A percentile compares a stretch with the other conserved stretches of the same genome.
Conservation (phyloP, 2,797 vertebrate species). For the Syncerus caffer region DNA sequence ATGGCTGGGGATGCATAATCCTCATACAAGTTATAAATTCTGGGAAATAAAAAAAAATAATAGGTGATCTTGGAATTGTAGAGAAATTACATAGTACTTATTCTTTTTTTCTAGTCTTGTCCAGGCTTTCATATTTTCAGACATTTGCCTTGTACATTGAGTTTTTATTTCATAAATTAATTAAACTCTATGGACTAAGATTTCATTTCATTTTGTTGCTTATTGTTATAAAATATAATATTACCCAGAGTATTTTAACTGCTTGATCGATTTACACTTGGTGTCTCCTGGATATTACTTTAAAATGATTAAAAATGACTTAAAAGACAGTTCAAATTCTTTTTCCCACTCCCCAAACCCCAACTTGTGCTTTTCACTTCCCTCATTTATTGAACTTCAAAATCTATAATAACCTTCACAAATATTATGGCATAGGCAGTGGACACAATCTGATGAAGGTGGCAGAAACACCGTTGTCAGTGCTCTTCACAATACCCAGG, state of each 20-base stretch:
- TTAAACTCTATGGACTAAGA: background rate
- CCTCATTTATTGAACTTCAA: conserved; percentile 15
- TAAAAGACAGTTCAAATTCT: background rate
- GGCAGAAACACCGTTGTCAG: background rate
- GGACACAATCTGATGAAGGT: background rate
- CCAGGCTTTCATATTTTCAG: background rate
- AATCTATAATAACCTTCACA: background rate
- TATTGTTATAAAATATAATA: background rate
- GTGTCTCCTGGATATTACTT: background rate
- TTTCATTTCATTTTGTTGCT: conserved; percentile 27
- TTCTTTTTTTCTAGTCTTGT: background rate
- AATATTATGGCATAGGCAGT: background rate
- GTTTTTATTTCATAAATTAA: conserved; percentile 42
- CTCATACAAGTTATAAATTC: background rate
- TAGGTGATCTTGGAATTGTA: background rate
- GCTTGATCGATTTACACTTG: background rate
- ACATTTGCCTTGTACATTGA: background rate
- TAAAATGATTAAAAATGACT: background rate
- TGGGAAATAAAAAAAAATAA: background rate
- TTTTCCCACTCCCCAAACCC: background rate
- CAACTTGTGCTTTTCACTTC: background rate
- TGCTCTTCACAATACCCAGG: background rate
- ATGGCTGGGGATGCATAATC: background rate
- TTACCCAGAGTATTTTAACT: conserved; percentile 11
- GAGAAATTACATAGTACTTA: background rate